Conservation (phyloP, 2,888 invertebrate species). For the Polyommatus iphigenia region DNA sequence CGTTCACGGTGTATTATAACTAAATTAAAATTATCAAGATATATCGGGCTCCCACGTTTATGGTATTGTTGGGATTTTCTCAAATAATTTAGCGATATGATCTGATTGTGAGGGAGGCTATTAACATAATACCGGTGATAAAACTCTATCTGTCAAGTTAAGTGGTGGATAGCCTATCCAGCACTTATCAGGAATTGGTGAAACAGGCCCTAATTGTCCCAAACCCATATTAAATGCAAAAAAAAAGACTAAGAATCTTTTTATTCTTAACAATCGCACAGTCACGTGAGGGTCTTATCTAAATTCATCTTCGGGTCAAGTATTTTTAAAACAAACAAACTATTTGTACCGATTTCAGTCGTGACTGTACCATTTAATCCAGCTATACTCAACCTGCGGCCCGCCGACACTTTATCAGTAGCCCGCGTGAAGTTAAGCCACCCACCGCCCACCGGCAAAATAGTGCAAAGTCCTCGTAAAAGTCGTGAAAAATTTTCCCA, state of each 20-base stretch:
- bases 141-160: neutral
- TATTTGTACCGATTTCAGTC: slow-evolving; percentile 1
- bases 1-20: slow-evolving; percentile 26
- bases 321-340: slow-evolving; percentile 4
- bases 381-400: no score
- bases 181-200: no score
- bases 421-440: no score
- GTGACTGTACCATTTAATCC: neutral
- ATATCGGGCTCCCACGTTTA: slow-evolving; percentile 28
- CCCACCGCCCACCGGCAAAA: no score
- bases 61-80: slow-evolving; percentile 26
- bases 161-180: no score
- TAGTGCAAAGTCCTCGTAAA: no score
- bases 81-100: slow-evolving; percentile 31
- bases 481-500: no score
- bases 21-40: slow-evolving; percentile 29
- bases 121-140: slow-evolving; percentile 3
- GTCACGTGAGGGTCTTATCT: neutral
- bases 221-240: no score
- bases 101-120: slow-evolving; percentile 14
- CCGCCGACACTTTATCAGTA: no score
- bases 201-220: no score
- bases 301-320: neutral
- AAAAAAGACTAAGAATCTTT: no score
- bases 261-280: neutral